Conservation (phyloP, 1,140 invertebrate genomes). For the Megathymus violae region DNA sequence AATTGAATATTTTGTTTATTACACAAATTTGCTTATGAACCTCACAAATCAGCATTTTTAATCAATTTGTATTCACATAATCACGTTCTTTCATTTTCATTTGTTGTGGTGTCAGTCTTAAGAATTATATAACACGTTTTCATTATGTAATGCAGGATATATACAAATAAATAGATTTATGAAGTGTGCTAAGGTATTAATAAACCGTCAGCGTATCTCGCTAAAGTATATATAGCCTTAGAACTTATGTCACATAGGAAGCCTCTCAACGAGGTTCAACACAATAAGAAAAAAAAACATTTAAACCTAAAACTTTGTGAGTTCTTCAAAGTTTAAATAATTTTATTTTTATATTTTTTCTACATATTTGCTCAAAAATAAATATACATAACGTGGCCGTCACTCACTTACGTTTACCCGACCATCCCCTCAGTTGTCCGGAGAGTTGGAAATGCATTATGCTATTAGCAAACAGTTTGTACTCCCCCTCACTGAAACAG, state of each 20-base stretch:
- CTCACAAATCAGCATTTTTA: too few relatives aligned
- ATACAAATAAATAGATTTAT: conserved; percentile 24
- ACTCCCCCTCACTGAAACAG: conserved; percentile 31
- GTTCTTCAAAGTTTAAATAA: too few relatives aligned
- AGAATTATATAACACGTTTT: too few relatives aligned
- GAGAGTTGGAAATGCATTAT: conserved; percentile 68
- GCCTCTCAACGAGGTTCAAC: conserved; percentile 10
- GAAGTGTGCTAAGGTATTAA: conserved; percentile 76
- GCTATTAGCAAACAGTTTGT: conserved; percentile 71
- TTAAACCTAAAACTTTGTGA: not conserved
- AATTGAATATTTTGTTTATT: too few relatives aligned
- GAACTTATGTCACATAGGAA: not conserved
- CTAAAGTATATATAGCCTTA: conserved; percentile 14
- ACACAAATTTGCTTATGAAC: too few relatives aligned
- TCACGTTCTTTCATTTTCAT: too few relatives aligned
- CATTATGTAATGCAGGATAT: not conserved
- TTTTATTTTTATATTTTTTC: too few relatives aligned
- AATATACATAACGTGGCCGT: too few relatives aligned
- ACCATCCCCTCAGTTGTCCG: conserved; percentile 44
- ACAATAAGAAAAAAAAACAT: not conserved
- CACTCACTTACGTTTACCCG: conserved; percentile 19
- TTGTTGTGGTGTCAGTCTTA: too few relatives aligned
- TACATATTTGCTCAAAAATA: too few relatives aligned
- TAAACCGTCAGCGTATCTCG: conserved; percentile 58
- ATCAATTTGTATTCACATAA: too few relatives aligned